Percentiles rank a stretch among this genome's conserved stretches.
Conservation (phyloP, 2,113 vertebrate species). For the Tamias sibiricus region DNA sequence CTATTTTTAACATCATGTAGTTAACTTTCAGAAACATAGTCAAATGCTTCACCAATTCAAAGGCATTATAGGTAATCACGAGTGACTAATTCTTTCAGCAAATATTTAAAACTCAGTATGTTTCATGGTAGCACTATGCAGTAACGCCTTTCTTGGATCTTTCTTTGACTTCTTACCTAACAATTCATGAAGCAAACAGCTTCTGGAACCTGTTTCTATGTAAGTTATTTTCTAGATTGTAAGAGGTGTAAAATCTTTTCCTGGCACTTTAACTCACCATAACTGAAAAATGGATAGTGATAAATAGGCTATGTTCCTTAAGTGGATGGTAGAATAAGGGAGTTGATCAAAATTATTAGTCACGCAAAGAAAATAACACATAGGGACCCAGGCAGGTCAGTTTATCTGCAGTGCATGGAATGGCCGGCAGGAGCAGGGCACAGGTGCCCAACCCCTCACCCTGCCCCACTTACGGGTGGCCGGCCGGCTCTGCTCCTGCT, state of each 20-base stretch:
- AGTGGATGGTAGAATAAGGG: not conserved
- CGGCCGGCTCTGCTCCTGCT: conserved; percentile 88
- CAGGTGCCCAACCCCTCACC: not conserved
- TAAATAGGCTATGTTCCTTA: not conserved
- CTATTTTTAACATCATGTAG: not conserved
- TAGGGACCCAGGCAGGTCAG: accelerated
- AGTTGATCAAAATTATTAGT: not conserved
- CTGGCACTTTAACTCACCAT: not conserved
- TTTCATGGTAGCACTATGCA: not conserved
- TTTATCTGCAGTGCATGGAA: too few species aligned
- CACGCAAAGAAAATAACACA: not conserved
- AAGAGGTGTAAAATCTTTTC: not conserved
- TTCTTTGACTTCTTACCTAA: not conserved
- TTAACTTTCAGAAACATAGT: conserved; percentile 54
- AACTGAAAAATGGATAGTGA: not conserved
- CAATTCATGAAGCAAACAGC: not conserved
- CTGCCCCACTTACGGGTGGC: conserved; percentile 89
- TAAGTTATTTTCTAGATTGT: not conserved
- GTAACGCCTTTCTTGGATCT: not conserved
- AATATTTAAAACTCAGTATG: not conserved
- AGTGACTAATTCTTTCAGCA: not conserved
- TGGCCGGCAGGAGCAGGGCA: too few species aligned
- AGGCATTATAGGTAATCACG: not conserved
- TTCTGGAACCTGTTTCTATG: not conserved
- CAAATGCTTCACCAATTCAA: not conserved